Conservation (phyloP, 2,113 vertebrate species). For the Petrocephalus zakoni region DNA sequence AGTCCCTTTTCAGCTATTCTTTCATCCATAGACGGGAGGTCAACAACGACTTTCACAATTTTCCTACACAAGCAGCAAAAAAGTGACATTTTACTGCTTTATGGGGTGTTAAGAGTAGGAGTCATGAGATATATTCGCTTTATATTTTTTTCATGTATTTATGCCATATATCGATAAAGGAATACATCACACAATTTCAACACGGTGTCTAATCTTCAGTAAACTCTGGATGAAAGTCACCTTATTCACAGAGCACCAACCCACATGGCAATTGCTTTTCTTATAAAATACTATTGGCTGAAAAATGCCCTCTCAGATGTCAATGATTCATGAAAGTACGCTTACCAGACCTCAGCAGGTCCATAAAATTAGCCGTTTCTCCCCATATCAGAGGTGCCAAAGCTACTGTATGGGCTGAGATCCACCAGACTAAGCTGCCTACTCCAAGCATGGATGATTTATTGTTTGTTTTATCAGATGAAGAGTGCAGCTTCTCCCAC, state of each 20-base stretch:
- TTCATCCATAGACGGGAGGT: background rate
- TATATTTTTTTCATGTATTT: background rate
- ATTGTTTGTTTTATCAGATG: conserved; percentile 49
- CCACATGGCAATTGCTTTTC: background rate
- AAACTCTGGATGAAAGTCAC: background rate
- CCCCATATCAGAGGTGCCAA: conserved; percentile 18
- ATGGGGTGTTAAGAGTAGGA: background rate
- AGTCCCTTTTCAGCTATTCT: background rate
- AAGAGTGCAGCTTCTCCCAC: conserved; percentile 44
- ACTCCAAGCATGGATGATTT: conserved; percentile 52
- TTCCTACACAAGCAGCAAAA: background rate
- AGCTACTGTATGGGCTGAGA: conserved; percentile 5
- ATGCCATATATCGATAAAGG: background rate
- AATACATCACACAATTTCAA: background rate
- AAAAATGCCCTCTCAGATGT: background rate
- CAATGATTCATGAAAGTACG: conserved; percentile 1
- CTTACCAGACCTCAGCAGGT: conserved; percentile 25
- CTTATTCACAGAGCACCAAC: background rate
- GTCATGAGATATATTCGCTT: background rate
- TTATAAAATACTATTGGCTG: conserved; percentile 33
- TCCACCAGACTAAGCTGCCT: conserved; percentile 9
- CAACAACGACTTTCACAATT: background rate
- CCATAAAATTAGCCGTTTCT: conserved; percentile 27
- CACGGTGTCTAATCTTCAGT: background rate
- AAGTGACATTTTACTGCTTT: background rate